Conservation (phyloP, 2,888 invertebrate genomes). For the Sinodicranocentrus sp. region DNA sequence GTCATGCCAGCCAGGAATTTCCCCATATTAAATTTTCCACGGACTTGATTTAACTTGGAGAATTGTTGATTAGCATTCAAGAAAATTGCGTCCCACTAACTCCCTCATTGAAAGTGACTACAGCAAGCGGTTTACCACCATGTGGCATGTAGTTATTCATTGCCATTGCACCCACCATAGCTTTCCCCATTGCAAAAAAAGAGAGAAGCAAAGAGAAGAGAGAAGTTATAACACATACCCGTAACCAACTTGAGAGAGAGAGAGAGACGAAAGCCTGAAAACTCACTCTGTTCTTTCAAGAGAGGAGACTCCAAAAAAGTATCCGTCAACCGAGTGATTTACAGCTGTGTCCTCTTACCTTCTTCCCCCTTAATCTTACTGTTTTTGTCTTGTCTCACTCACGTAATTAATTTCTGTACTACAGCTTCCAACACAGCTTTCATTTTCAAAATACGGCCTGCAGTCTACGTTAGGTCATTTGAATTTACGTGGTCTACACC, state of each 20-base stretch:
- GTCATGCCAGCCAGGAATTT: neutral
- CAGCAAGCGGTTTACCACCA: slow-evolving; percentile 15
- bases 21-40: neutral
- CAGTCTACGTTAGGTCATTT: too few species aligned
- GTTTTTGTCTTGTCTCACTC: slow-evolving; percentile 27
- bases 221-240: too few species aligned
- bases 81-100: slow-evolving; percentile 43
- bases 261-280: too few species aligned
- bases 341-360: slow-evolving; percentile 49
- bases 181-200: neutral
- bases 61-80: slow-evolving; percentile 51
- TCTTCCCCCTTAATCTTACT: slow-evolving; percentile 46
- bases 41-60: neutral
- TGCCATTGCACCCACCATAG: neutral
- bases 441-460: neutral
- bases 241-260: too few species aligned
- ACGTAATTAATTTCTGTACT: slow-evolving; percentile 47
- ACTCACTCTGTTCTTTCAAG: neutral
- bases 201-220: neutral
- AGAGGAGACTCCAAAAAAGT: neutral
- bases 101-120: slow-evolving; percentile 33
- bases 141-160: slow-evolving; percentile 17
- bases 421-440: neutral
- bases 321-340: slow-evolving; percentile 60
- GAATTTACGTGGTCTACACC: too few species aligned